Evolutionary conservation across 2,888 invertebrate species (phyloP), one percentile per base, ranked within the genome.

Genomic region (Platycheirus rosarum): DNA sequence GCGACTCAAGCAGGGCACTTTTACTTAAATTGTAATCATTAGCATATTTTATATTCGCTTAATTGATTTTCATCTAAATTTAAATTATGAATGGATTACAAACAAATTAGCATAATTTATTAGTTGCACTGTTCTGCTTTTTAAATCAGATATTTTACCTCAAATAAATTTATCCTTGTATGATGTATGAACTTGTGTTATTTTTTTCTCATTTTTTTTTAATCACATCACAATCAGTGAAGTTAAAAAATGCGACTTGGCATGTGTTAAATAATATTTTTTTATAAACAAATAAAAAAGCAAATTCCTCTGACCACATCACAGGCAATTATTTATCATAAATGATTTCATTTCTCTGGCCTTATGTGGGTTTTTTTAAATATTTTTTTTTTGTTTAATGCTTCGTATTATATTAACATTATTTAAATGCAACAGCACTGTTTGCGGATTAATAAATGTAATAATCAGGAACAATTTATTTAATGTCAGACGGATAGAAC

Each of bases 251-350:
- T 48, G 48, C n/a, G 20, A 65, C 65, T 11, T 65, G 51, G 20
- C 29, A 48, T 53, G 51, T 68, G 51, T 44, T 65, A 32, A 42
- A 65, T 49, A 65, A 35, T 51, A 9, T 48, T 46, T 16, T 32
- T 14, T 13, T 13, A 8, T 1, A 7, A 0, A 20, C 6, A 53
- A 20, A 53, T 23, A 26, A 14, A 48, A 26, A 48, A 11, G 23
- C 3, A 23, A 23, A 23, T 4, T 16, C 16, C 48, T 51, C 48
- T 46, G 53, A 71, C 78, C 60, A 62, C 78, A 68, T 62, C n/a
- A 65, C 46, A 53, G 37, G 73, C 77, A 62, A 68, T 73, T 48
- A 68, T 78, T 73, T 68, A 78, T 73, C 53, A 71, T 40, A 77
- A 77, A 70, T 66, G 26, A 53, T 35, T 60, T 26, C 3, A 60